Evolutionary conservation across 2,113 vertebrate genomes (phyloP), one percentile per base, ranked within the genome.

Genomic region (Turdus rufiventris): DNA sequence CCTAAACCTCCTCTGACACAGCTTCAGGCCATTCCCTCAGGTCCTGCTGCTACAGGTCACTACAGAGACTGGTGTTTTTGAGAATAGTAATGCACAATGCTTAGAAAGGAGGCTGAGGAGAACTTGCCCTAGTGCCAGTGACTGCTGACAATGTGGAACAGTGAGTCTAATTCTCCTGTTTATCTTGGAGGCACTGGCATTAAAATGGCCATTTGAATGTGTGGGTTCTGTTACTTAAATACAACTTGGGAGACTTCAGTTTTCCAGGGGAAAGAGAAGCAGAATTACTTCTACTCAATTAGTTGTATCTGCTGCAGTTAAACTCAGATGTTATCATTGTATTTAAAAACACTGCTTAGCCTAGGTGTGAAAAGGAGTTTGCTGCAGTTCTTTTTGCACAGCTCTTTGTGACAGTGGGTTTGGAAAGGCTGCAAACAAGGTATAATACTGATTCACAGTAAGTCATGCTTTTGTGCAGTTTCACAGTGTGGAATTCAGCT

Each of bases 281-380:
- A 56, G 14, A 62, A 50, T 61, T 65, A 57, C 18, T 57, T 89
- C 14, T 84, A 18, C 29, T 78, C 12, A n/a, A 0, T 48, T 57
- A 77, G 25, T n/a, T 89, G 5, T 14, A 34, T 34, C 48, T 88
- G 57, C 48, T 90, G n/a, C 13, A 14, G 23, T 70, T 83, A 10
- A 72, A 43, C 11, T 54, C 6, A 0, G 34, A 8, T 40, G 19
- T 60, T 81, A 20, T 7, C 5, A 47, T 50, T 1, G 0, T 54
- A 10, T 62, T 61, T 79, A 24, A 67, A 90, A 70, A 53, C 2
- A 4, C 28, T 67, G 2, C 17, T 36, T 54, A 60, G 62, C 21
- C 23, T 33, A 38, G 12, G 3, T 15, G 15, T 43, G 20, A 80
- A 45, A 36, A 53, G 16, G 5, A 10, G 1, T 13, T 72, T 79